These are phyloP conservation scores for Glandiceps talaboti DNA, from an alignment of 53 echinoderm and acorn worm species.

Conservation along the genomic window DNA sequence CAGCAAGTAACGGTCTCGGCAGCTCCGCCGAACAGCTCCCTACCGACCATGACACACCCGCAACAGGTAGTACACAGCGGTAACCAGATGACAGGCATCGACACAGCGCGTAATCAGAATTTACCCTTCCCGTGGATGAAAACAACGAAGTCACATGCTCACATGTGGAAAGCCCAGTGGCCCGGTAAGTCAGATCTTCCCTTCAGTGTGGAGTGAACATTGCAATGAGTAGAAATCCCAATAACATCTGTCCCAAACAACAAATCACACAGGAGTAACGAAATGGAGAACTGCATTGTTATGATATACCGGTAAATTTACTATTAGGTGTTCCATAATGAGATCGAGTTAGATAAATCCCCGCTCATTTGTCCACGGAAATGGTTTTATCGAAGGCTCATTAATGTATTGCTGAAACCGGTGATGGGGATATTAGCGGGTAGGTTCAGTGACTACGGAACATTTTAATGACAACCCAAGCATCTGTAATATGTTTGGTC, in stretches of 20 bases:
- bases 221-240: no score
- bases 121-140: constrained; percentile 84
- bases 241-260: neutral
- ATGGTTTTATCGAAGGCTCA: neutral
- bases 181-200: constrained; percentile 46
- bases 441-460: neutral
- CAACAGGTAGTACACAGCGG: neutral
- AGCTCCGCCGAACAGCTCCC: neutral
- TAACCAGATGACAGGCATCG: neutral
- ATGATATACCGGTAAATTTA: neutral
- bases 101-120: constrained; percentile 19
- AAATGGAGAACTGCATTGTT: neutral
- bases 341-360: neutral
- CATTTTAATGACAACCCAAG: neutral
- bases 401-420: no score
- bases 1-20: neutral
- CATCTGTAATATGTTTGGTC: neutral
- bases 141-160: constrained; percentile 80
- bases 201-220: neutral
- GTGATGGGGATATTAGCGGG: neutral
- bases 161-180: constrained; percentile 91
- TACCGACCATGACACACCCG: constrained; percentile 19
- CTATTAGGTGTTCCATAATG: neutral
- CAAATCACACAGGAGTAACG: neutral
- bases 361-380: neutral